Base-by-base conservation (phyloP, 2,888 invertebrate genomes). In the Drosophila conformis region DNA sequence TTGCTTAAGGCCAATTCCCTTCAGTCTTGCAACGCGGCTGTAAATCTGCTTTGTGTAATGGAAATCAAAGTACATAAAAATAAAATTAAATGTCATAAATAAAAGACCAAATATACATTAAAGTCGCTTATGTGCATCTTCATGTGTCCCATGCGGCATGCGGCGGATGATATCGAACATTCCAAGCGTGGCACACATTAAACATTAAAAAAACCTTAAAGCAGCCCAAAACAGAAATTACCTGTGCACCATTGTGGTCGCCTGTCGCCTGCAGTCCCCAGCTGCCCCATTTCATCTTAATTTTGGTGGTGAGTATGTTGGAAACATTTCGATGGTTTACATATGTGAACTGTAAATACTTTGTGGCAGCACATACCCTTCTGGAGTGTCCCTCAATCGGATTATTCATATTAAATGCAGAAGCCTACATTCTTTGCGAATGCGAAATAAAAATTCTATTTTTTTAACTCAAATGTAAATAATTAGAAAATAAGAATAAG, bases 61-160 rank as follows among this genome's bases (percentile, higher is more conserved):
- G 74, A 85, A 88, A 86, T 83, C 86, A 72, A 80, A 83, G 80
- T 73, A 88, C 80, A 87, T 82, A 74, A 82, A 82, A 79, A 86
- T 81, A 66, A 85, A 85, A 86, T 82, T 83, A 83, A 85, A 76
- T 80, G 80, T 69, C 82, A 88, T 87, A 86, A 85, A 85, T 85
- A 87, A 85, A 72, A 56, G 29, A 51, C 25, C 46, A 58, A 58
- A 62, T 49, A 76, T 48, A 59, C 52, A 73, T 61, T 63, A 58
- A 58, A 67, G 67, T 78, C 49, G 63, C 58, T 52, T 64, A 58
- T 52, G 27, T 49, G 53, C 56, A 31, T 21, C 51, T 53, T 51
- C 52, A 38, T 64, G 57, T 36, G 58, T 69, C 59, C 66, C 76
- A 36, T 60, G 68, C 42, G 67, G 56, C 64, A 42, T 18, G 59